Conservation (phyloP, 1,140 invertebrate species). For the Microplitis demolitor region DNA sequence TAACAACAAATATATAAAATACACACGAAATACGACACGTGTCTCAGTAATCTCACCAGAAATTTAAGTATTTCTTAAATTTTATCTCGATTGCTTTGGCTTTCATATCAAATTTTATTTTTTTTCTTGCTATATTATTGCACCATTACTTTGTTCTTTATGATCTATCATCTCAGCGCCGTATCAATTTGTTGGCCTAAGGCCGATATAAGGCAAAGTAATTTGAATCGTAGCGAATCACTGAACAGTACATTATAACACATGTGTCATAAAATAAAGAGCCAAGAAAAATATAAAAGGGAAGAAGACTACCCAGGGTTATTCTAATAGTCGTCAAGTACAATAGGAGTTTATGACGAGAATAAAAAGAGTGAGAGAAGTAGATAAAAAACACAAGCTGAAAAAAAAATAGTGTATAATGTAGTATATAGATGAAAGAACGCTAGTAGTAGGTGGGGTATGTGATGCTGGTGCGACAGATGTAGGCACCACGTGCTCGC, state of each 20-base stretch:
- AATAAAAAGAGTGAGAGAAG: conserved; percentile 22
- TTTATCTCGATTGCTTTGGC: not conserved
- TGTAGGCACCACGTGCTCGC: conserved; percentile 37
- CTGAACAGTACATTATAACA: conserved; percentile 20
- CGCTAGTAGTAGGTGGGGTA: conserved; percentile 14
- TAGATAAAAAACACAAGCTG: not conserved
- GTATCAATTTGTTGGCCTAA: not conserved
- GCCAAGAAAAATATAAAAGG: not conserved
- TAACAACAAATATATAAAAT: too few species aligned
- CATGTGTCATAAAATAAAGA: conserved; percentile 43
- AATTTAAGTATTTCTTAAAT: too few species aligned
- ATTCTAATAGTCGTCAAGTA: conserved; percentile 43
- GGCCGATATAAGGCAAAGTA: too few species aligned
- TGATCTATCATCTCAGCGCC: too few species aligned
- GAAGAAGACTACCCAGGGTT: conserved; percentile 36
- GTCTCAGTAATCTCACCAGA: not conserved
- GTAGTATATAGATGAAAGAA: conserved; percentile 26
- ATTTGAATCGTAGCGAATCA: not conserved
- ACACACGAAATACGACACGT: not conserved
- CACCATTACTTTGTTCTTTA: too few species aligned
- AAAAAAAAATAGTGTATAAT: not conserved
- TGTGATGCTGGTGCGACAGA: conserved; percentile 36
- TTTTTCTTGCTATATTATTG: too few species aligned
- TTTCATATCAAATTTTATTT: too few species aligned
- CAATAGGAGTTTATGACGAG: conserved; percentile 34